Base-by-base conservation (phyloP, 2,888 invertebrate genomes). In the Agonum fuliginosum region DNA sequence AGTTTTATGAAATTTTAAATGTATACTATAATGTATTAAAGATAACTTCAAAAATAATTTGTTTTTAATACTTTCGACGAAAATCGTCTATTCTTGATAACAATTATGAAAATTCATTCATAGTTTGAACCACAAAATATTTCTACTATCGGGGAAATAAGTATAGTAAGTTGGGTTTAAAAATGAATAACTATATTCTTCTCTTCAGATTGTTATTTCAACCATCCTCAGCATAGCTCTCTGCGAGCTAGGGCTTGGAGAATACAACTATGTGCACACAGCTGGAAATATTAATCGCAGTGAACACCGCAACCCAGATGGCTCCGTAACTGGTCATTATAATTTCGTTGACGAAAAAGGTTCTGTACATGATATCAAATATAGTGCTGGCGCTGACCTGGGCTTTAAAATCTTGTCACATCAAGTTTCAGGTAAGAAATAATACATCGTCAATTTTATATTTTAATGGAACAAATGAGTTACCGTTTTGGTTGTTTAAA, bases 331-430 rank as follows among this genome's bases (percentile, higher is more conserved):
- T 1, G 80, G 80, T 4, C 65, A 58, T 6, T 80, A 79, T 34
- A 76, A 70, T 6, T 80, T 78, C 34, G 2, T 79, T n/a, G 80
- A 80, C 37, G 37, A 69, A 10, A 3, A 24, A 10, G 79, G 79
- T 10, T 17, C 20, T 24, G 19, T 24, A 1, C 65, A 75, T n/a
- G 34, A 75, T n/a, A 78, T 82, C 8, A 80, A 80, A 30, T 82
- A 82, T 51, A 37, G 76, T n/a, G 78, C 78, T 6, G 80, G 80
- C 17, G 70, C 79, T 22, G 62, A 75, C 6, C 27, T 46, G 5
- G 78, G 75, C 5, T 78, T 80, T 17, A 22, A 75, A 65, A 30
- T 75, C 2, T 6, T 75, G 10, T 24, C 22, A 3, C 65, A 75
- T 65, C 24, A n/a, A 65, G 48, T 75, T 24, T n/a, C 27, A 37